These are phyloP conservation scores for Euplexia lucipara DNA, from an alignment of 2,888 invertebrate genomes.

Conservation along the genomic window DNA sequence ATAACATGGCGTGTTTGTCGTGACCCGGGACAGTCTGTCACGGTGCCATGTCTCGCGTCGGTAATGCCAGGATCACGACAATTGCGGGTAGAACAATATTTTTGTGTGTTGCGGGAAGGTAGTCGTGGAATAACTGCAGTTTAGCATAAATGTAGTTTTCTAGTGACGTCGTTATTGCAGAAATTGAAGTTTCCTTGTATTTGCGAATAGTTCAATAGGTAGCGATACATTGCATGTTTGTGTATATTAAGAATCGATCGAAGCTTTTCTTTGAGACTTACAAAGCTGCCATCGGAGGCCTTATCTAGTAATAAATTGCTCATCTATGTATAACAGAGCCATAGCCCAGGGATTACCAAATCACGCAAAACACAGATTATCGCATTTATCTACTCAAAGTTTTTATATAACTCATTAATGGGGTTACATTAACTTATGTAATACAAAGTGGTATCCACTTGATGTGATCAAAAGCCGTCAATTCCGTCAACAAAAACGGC, in stretches of 20 bases:
- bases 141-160: slow-evolving; percentile 9
- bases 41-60: slow-evolving; percentile 43
- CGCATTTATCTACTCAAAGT: background rate
- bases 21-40: slow-evolving; percentile 41
- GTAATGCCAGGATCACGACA: slow-evolving; percentile 21
- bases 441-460: slow-evolving; percentile 1
- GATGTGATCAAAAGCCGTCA: slow-evolving; percentile 21
- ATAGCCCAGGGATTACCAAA: background rate
- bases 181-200: slow-evolving; percentile 16
- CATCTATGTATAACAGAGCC: background rate
- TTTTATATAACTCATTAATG: slow-evolving; percentile 20
- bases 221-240: background rate
- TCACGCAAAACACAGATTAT: slow-evolving; percentile 1
- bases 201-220: slow-evolving; percentile 6
- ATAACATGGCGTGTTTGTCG: slow-evolving; percentile 50
- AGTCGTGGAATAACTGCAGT: slow-evolving; percentile 5
- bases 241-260: background rate
- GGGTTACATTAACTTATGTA: slow-evolving; percentile 16
- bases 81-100: slow-evolving; percentile 20
- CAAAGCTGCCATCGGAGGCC: too few relatives aligned
- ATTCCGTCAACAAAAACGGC: slow-evolving; percentile 7
- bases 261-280: background rate
- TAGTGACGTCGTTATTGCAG: slow-evolving; percentile 12
- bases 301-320: background rate
- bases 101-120: slow-evolving; percentile 28